phyloP scores from a whole-genome alignment of 2,113 vertebrate species.

The Cyrtonyx montezumae region DNA sequence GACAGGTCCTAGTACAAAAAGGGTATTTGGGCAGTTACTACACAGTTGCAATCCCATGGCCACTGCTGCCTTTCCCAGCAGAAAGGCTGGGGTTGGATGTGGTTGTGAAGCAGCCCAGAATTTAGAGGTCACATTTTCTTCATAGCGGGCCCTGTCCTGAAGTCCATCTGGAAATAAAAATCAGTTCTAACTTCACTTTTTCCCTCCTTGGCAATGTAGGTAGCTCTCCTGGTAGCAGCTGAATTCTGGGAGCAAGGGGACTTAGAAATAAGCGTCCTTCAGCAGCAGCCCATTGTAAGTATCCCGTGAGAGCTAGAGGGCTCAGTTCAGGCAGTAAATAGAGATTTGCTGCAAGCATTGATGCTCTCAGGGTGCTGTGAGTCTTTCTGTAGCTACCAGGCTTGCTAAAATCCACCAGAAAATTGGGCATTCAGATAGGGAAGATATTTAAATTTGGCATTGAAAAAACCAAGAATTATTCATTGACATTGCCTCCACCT shows the following conservation, averaged over 20 bases:
- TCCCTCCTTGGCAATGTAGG: slow-evolving; percentile 69
- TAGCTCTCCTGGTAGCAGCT: slow-evolving; percentile 92
- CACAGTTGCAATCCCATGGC: fast-evolving
- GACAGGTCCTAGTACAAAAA: neutral
- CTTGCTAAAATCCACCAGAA: neutral
- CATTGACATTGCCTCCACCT: neutral
- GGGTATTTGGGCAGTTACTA: neutral
- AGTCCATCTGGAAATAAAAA: fast-evolving
- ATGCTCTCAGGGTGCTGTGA: neutral
- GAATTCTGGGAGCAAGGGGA: slow-evolving; percentile 99
- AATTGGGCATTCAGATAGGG: neutral
- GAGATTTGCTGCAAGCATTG: neutral
- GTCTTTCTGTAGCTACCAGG: neutral
- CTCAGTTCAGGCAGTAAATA: neutral
- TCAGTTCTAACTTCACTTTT: neutral
- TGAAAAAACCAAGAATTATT: neutral
- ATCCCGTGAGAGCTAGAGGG: fast-evolving
- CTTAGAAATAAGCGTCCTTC: slow-evolving; percentile 91
- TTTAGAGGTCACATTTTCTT: neutral
- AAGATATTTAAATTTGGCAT: neutral
- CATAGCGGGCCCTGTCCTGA: fast-evolving
- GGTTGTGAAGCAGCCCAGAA: fast-evolving
- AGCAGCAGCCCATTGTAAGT: slow-evolving; percentile 97
- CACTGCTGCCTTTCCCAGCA: neutral
- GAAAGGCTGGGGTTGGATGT: neutral